Conservation (phyloP, 2,797 vertebrate species). For the Macroramphosus scolopax region DNA sequence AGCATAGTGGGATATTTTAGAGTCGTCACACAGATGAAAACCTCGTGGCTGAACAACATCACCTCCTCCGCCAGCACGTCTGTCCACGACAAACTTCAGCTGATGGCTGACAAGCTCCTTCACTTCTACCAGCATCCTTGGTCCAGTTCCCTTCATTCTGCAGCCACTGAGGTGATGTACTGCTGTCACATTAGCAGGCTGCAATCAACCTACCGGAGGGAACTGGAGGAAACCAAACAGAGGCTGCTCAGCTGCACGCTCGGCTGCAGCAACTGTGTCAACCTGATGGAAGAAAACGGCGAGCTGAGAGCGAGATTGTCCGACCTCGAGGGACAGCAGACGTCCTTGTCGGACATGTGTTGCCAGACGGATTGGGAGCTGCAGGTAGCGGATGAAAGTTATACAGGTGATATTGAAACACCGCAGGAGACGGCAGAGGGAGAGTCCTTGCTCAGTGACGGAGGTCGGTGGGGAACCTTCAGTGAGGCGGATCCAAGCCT, state of each 20-base stretch:
- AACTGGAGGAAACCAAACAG: slow-evolving; percentile 11
- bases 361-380: slow-evolving; percentile 31
- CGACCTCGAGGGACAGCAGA: background rate
- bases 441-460: background rate
- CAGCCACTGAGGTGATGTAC: slow-evolving; percentile 53
- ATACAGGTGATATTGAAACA: no score
- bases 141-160: slow-evolving; percentile 29
- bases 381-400: slow-evolving; percentile 1
- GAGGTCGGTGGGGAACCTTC: background rate
- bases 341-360: background rate
- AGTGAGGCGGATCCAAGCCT: no score
- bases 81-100: slow-evolving; percentile 21
- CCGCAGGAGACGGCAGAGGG: slow-evolving; percentile 16
- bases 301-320: slow-evolving; percentile 21
- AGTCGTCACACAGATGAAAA: slow-evolving; percentile 42
- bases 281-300: slow-evolving; percentile 31
- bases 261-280: slow-evolving; percentile 34
- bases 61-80: slow-evolving; percentile 26
- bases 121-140: slow-evolving; percentile 4
- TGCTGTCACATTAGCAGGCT: slow-evolving; percentile 35
- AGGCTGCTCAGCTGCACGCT: background rate
- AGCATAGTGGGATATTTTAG: slow-evolving; percentile 20
- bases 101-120: slow-evolving; percentile 22
- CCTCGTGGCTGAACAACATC: slow-evolving; percentile 38
- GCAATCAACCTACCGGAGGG: slow-evolving; percentile 2